Percentiles rank a stretch among this genome's conserved stretches.
Evolutionary conservation across 2,113 vertebrate genomes (phyloP).

Genomic region (Fregetta grallaria): DNA sequence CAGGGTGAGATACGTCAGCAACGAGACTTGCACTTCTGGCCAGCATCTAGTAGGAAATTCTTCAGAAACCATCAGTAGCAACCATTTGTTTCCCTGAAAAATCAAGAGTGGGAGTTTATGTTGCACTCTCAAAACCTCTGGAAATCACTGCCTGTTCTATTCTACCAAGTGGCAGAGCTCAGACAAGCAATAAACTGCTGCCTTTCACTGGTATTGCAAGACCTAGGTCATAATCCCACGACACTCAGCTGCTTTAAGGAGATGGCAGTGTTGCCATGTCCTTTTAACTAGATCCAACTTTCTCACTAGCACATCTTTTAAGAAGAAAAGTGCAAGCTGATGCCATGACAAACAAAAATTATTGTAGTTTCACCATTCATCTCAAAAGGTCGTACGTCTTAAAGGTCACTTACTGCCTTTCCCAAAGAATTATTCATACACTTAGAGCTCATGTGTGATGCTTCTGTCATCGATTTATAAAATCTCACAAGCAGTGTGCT

Average conservation of each 20-base stretch:
- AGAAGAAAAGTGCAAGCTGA: not conserved
- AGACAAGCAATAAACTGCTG: not conserved
- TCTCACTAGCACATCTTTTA: not conserved
- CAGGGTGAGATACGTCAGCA: not conserved
- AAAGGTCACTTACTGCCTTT: not conserved
- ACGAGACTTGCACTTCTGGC: not conserved
- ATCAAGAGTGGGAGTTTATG: not conserved
- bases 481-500: not conserved
- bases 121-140: not conserved
- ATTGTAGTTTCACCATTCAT: not conserved
- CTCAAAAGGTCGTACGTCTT: not conserved
- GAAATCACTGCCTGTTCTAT: not conserved
- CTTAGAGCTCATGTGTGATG: fast-evolving
- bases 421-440: not conserved
- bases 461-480: not conserved
- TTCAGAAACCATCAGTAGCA: not conserved
- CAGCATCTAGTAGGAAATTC: not conserved
- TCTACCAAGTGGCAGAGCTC: not conserved
- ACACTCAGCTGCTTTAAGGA: not conserved
- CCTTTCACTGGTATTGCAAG: not conserved
- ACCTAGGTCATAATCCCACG: not conserved
- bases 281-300: not conserved
- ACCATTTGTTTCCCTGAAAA: not conserved
- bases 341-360: not conserved
- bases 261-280: fast-evolving